Base-by-base conservation (phyloP, 2,113 vertebrate genomes). In the Tychaedon coryphoeus region DNA sequence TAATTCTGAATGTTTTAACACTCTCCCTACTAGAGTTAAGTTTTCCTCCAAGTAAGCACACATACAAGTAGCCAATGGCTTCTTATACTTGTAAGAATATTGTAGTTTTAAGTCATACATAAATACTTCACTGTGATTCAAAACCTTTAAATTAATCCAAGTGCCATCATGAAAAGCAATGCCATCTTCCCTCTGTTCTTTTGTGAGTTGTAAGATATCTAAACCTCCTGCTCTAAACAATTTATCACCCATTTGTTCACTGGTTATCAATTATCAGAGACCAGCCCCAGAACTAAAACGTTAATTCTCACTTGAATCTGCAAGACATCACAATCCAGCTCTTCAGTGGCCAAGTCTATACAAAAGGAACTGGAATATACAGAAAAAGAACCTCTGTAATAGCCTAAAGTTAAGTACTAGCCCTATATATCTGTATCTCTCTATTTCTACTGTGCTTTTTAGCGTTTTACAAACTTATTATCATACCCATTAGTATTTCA, bases 21-120 rank as follows among this genome's bases (percentile, higher is more conserved):
- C 17, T 75, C 22, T 70, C 18, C 1, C 12, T 34, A 7, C 11
- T 16, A 61, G 6, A 2, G 9, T 0, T 6, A 45, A 34, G 6
- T n/a, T 60, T 50, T 51, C 11, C 24, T n/a, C 43, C 22, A 36
- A 47, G 31, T 6, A 50, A 75, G 8, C 24, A 72, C 23, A 45
- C 3, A 16, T 5, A 14, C 3, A 1, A 6, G 3, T 13, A 47
- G 36, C n/a, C 62, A 69, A 31, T 7, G 57, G 16, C 19, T 50
- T 57, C 9, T 57, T 36, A 15, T 2, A 69, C 20, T 25, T 34
- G 5, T 6, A 67, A 36, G 10, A 7, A 56, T 51, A 71, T 0
- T 62, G 17, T 23, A 74, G 8, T 50, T 74, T 42, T 1, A 86
- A 64, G 34, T 34, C 18, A 16, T 5, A 67, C 5, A 31, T 3